Base-by-base conservation (phyloP, 2,888 invertebrate species). In the Drosophila flavopinicola region DNA sequence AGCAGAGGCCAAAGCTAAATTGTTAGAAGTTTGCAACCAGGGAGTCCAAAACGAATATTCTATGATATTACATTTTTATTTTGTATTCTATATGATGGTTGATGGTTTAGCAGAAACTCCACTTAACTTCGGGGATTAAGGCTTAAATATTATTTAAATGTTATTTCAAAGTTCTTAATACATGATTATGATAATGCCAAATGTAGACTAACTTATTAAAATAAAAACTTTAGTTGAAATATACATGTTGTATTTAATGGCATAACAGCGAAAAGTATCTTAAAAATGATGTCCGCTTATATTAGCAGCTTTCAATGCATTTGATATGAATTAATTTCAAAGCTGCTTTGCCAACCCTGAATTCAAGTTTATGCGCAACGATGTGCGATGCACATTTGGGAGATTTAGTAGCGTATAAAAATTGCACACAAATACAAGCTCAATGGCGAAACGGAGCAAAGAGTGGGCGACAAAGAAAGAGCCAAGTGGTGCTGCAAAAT, bases 381-480 rank as follows among this genome's bases (percentile, higher is more conserved):
- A 61, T 57, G 66, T 71, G 66, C 67, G 15, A 69, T 54, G 49
- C 54, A 69, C 67, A 67, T 68, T 67, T 69, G 63, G 41, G 32
- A 78, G 75, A 77, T 82, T 78, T 77, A 77, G 70, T 77, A 57
- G 70, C 70, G 58, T 58, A 77, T 66, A 69, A 82, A 80, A 77
- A 74, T 66, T 53, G 64, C 63, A 70, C 20, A 54, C 41, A 58
- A 72, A 53, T 52, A 37, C 41, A 44, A 32, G 51, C 23, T 45
- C 23, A 64, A 45, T 42, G 54, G 53, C 38, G 68, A 38, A 20
- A 20, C 20, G 38, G 29, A 33, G 52, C 56, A 59, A 54, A 44
- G 41, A 52, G 24, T 29, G 37, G 6, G 32, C 11, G 52, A 37
- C 10, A 24, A 33, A 11, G 29, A 11, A 30, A 20, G 49, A 23